Evolutionary conservation across 2,888 invertebrate species (phyloP), one percentile per base, ranked within the genome.

Genomic region (Rambutsinella grinnellia): DNA sequence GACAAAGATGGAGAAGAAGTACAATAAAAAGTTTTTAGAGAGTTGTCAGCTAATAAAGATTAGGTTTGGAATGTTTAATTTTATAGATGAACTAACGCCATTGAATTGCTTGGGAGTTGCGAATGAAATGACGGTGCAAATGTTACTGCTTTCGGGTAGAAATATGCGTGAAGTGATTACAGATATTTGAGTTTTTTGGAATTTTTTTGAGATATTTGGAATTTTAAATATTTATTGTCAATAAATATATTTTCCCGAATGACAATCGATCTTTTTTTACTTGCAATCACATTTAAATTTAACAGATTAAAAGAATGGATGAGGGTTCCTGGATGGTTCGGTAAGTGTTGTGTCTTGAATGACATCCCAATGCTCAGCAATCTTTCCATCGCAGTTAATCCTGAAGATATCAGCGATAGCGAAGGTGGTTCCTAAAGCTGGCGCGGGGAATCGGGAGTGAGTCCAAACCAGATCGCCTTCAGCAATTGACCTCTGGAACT

Each of bases 311-410:
- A 71, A 77, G 67, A 77, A 77, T 6, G 77, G 66, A 24, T 58
- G 61, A 6, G 77, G 44, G 58, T 77, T 77, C 1, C 5, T 62
- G 0, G 71, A 44, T 36, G 5, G 36, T 26, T 3, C 26, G 1
- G 56, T 36, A 19, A 61, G 68, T 15, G 54, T 66, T 13, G 13
- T 36, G 23, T 77, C 77, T 36, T 79, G 79, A 5, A 74, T n/a
- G 2, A 74, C 79, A 62, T 79, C 79, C 79, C 79, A 79, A 57
- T 79, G 76, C 58, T 79, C 79, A 28, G 58, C 49, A 28, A 79
- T 70, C 23, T 56, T n/a, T 19, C 71, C 76, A 0, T 51, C 65
- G 49, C 79, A 79, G 46, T 70, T 53, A 15, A 79, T 66, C 23
- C 77, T 44, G 54, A 79, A 79, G 13, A 79, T 77, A 28, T 79